Conservation (phyloP, 1,140 invertebrate genomes). For the Drosophila bocqueti region DNA sequence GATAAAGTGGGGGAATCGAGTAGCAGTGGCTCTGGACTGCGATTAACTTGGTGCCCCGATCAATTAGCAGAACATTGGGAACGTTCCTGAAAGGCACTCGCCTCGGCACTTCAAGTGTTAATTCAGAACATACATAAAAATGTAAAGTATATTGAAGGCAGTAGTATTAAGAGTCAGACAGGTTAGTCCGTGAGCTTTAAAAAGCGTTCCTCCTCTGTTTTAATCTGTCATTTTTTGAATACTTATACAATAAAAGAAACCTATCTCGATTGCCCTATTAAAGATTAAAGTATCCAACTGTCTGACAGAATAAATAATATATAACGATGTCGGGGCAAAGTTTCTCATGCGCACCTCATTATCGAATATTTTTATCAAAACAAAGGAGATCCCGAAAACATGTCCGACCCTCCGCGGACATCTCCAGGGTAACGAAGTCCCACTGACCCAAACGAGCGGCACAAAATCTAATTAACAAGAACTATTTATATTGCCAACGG, state of each 20-base stretch:
- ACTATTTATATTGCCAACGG: constrained; percentile 43
- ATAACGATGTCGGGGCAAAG: constrained; percentile 5
- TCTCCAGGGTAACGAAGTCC: constrained; percentile 34
- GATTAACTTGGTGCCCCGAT: constrained; percentile 28
- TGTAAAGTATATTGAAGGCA: not conserved
- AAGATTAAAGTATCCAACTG: not conserved
- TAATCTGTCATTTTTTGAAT: not conserved
- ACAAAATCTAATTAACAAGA: constrained; percentile 59
- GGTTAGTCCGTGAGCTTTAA: not conserved
- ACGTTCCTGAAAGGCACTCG: constrained; percentile 3
- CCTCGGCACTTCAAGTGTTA: not conserved
- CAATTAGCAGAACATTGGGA: constrained; percentile 27
- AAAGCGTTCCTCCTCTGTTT: no score
- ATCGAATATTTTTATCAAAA: constrained; percentile 15
- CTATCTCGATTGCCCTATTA: no score
- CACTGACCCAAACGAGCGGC: constrained; percentile 14
- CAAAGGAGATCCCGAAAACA: constrained; percentile 10
- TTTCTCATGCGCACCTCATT: constrained; percentile 17
- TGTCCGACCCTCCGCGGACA: constrained; percentile 15
- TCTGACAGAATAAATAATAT: not conserved
- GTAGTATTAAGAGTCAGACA: not conserved
- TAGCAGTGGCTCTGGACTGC: constrained; percentile 27
- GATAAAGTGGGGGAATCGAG: constrained; percentile 18
- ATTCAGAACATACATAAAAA: not conserved
- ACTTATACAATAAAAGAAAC: not conserved